Evolutionary conservation across 1,140 invertebrate genomes (phyloP), one percentile per base, ranked within the genome.

Genomic region (Pygmarrhopalites habei): DNA sequence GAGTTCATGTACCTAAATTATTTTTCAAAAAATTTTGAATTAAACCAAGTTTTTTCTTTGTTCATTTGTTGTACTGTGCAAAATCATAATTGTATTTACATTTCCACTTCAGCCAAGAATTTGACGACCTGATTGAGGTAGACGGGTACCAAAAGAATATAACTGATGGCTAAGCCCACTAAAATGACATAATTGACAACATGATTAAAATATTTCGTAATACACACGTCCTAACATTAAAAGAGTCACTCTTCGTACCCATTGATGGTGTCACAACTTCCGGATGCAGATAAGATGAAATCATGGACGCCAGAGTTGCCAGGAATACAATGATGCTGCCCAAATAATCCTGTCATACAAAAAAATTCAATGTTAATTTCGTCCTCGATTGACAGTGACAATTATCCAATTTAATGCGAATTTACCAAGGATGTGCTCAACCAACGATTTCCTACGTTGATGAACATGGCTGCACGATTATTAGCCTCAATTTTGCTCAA

Each of bases 91-190:
- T n/a, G n/a, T n/a, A n/a, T n/a, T n/a, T n/a, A n/a, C 78, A 86
- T 85, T 75, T 89, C 86, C 65, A 88, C 82, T 72, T 89, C 86
- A 3, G 86, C 82, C 58, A 86, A 80, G 74, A 87, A 86, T 75
- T 88, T 86, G 59, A 89, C 87, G 49, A 89, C 84, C 83, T 87
- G 88, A 71, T 88, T 88, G 43, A 90, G 79, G 75, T 89, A 90
- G 68, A 87, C 83, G 19, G 88, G 87, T 61, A 90, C 81, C 55
- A 90, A 76, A 21, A 90, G 80, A n/a, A 87, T 85, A 75, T 89
- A 90, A 71, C 87, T 85, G 66, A 89, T 85, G 32, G 86, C 85
- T 59, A 89, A 74, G 2, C 86, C 87, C 30, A 86, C n/a, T n/a
- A n/a, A n/a, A n/a, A n/a, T n/a, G n/a, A n/a, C n/a, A n/a, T n/a